Base-by-base conservation (phyloP, 2,888 invertebrate genomes). In the Ectemnius lituratus region DNA sequence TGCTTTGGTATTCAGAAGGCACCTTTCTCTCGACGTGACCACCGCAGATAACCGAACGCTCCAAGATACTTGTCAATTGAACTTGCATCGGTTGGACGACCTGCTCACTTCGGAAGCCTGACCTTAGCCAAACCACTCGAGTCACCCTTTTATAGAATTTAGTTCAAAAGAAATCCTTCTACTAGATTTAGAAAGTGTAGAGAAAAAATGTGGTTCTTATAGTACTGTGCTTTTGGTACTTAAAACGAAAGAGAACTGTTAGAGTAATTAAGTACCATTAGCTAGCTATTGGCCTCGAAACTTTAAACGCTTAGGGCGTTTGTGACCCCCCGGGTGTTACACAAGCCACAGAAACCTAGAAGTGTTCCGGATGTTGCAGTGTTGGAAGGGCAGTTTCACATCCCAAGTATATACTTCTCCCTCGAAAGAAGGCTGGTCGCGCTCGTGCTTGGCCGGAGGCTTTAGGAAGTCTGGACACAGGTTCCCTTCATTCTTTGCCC, bases 401-500 rank as follows among this genome's bases (percentile, higher is more conserved):
- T 61, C 45, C 52, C 57, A 23, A 57, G 27, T 61, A n/a, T n/a
- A n/a, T n/a, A 71, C 62, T 45, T 71, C 71, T 56, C 57, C 75
- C 65, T 66, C 65, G 60, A 20, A 49, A 63, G 67, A 52, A 52
- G 52, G 68, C 59, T 0, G 23, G 2, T 23, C 2, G 13, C 62
- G 13, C 62, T 72, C 65, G 27, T 27, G n/a, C n/a, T 28, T 13
- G 28, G n/a, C 37, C 37, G 37, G 37, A 6, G 37, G 37, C 37
- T 37, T 37, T 37, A 11, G 37, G 37, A 8, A 37, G 37, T 6
- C 11, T 6, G 37, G 37, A 37, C 37, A 60, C 67, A 75, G 64
- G 69, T 52, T 47, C 63, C 63, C 52, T 20, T 62, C 59, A 73
- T 73, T 70, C 70, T 73, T 70, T 68, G 73, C 49, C 65, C 60